phyloP scores from a whole-genome alignment of 92 coral and sea anemone genomes.

The Porites lobata region DNA sequence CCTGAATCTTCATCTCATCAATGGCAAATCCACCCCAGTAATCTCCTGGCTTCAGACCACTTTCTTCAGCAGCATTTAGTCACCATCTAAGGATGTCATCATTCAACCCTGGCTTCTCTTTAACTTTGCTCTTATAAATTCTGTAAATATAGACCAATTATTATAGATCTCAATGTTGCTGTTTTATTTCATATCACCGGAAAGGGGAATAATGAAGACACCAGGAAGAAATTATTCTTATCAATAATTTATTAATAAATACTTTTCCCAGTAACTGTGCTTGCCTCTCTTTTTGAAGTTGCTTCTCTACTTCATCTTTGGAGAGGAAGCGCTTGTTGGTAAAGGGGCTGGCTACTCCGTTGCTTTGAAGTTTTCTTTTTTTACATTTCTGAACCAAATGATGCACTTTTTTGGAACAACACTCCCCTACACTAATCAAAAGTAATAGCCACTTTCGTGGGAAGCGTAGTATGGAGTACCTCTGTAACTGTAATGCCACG shows the following conservation, averaged over 20 bases:
- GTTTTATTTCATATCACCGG: not conserved
- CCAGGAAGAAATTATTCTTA: no score
- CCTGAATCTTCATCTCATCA: slow-evolving; percentile 61
- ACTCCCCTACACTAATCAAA: slow-evolving; percentile 3
- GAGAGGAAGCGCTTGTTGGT: slow-evolving; percentile 48
- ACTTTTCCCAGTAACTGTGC: not conserved
- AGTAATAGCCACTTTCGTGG: slow-evolving; percentile 20
- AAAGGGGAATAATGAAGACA: not conserved
- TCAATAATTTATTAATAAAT: no score
- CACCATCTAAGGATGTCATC: slow-evolving; percentile 38
- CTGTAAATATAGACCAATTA: slow-evolving; percentile 10
- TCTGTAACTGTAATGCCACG: slow-evolving; percentile 17
- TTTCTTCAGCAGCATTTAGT: slow-evolving; percentile 29
- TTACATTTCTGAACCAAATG: slow-evolving; percentile 6
- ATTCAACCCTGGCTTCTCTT: slow-evolving; percentile 47
- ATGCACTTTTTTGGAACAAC: slow-evolving; percentile 21
- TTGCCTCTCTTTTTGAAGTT: slow-evolving; percentile 14
- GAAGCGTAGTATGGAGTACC: slow-evolving; percentile 19
- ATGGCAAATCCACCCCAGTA: slow-evolving; percentile 47
- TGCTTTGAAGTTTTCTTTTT: slow-evolving; percentile 35
- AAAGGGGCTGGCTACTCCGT: slow-evolving; percentile 11
- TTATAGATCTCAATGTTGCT: not conserved
- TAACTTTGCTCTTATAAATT: slow-evolving; percentile 37
- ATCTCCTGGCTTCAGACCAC: slow-evolving; percentile 25
- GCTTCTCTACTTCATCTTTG: slow-evolving; percentile 30